Percentiles rank a stretch among this genome's conserved stretches.
Evolutionary conservation across 2,888 invertebrate species (phyloP).

Genomic region (Neoitamus cyanurus): DNA sequence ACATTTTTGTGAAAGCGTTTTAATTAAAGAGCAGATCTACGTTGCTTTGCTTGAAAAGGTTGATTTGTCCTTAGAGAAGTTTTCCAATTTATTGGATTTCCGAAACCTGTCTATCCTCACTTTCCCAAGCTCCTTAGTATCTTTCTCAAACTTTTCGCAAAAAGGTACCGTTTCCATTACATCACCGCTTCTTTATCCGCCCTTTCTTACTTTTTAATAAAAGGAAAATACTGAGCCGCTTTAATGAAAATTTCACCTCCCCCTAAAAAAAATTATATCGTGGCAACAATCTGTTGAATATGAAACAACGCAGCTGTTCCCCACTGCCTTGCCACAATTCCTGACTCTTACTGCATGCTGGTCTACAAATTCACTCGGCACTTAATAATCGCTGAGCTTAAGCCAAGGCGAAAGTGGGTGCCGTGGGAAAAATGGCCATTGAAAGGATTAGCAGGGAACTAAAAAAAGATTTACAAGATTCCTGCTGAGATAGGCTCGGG

Average conservation of each 20-base stretch:
- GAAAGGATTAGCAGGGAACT: neutral
- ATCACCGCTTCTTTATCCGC: neutral
- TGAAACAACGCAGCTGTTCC: neutral
- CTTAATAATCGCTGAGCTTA: neutral
- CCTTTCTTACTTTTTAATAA: neutral
- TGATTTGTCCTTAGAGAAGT: neutral
- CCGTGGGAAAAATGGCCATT: neutral
- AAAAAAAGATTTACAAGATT: neutral
- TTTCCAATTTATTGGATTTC: neutral
- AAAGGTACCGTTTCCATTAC: neutral
- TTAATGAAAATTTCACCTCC: neutral
- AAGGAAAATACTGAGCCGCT: neutral
- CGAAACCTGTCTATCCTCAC: neutral
- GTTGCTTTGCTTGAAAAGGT: neutral
- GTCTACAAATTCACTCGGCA: neutral
- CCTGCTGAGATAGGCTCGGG: neutral
- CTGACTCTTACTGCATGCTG: neutral
- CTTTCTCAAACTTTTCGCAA: neutral
- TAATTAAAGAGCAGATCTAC: neutral
- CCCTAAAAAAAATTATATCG: neutral
- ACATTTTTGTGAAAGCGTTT: neutral
- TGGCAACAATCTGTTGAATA: neutral
- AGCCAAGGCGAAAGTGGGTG: neutral
- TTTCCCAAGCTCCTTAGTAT: neutral
- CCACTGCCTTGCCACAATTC: neutral